Evolutionary conservation across 2,888 invertebrate genomes (phyloP).

Genomic region (Trissoscelio sp.): DNA sequence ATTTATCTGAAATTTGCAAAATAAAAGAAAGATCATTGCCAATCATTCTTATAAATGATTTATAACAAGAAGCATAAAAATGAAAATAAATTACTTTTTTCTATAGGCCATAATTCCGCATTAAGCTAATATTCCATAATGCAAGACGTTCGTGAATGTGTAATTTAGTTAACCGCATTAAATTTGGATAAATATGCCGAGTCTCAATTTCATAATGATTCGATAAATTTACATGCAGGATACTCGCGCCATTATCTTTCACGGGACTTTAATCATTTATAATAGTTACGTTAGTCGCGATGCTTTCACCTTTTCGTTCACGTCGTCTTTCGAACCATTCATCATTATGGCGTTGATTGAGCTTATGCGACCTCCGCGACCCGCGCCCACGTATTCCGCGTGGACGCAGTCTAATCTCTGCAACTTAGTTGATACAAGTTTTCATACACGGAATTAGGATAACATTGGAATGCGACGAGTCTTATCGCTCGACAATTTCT

Average conservation of each 20-base stretch:
- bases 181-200: constrained; percentile 53
- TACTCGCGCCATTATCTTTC: constrained; percentile 48
- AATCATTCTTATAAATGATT: too few relatives aligned
- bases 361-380: constrained; percentile 63
- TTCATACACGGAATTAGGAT: constrained; percentile 70
- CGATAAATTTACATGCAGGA: constrained; percentile 51
- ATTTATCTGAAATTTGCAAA: too few relatives aligned
- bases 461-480: constrained; percentile 68
- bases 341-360: constrained; percentile 70
- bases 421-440: constrained; percentile 63
- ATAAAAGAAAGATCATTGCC: too few relatives aligned
- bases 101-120: constrained; percentile 28
- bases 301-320: constrained; percentile 67
- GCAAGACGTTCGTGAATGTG: constrained; percentile 35
- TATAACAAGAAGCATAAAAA: neutral
- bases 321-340: constrained; percentile 59
- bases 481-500: constrained; percentile 10
- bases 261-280: constrained; percentile 55
- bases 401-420: constrained; percentile 62
- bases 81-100: constrained; percentile 13
- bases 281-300: constrained; percentile 64
- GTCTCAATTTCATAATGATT: constrained; percentile 56
- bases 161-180: constrained; percentile 57
- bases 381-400: constrained; percentile 52
- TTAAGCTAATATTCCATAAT: constrained; percentile 40